A percentile compares a stretch with the other conserved stretches of the same genome.
phyloP scores from a whole-genome alignment of 1,140 invertebrate species.

The Copidosoma floridanum region DNA sequence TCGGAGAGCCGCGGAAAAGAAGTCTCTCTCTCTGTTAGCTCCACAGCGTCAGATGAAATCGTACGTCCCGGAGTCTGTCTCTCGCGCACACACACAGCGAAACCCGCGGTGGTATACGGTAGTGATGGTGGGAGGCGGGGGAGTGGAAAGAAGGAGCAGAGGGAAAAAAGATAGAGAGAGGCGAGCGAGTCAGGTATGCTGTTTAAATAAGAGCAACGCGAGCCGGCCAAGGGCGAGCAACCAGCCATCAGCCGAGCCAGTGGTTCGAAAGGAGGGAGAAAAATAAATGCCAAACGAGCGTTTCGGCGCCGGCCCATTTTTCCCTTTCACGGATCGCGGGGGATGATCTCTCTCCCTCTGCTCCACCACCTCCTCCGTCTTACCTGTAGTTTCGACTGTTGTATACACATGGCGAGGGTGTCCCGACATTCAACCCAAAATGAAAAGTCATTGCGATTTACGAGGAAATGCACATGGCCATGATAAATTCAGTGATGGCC shows the following conservation, averaged over 20 bases:
- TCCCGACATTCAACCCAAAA: no score
- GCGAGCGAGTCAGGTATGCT: conserved; percentile 52
- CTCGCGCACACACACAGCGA: background rate
- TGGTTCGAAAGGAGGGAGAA: background rate
- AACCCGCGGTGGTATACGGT: background rate
- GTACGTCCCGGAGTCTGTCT: conserved; percentile 36
- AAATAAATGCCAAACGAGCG: conserved; percentile 27
- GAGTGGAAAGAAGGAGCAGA: conserved; percentile 48
- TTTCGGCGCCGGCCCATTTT: conserved; percentile 29
- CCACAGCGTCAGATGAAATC: conserved; percentile 29
- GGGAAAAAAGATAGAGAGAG: conserved; percentile 30
- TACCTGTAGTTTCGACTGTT: no score
- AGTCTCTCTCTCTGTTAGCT: background rate
- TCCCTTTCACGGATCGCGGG: no score
- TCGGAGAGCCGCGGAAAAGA: conserved; percentile 13
- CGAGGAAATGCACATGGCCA: no score
- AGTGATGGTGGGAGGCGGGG: conserved; percentile 44
- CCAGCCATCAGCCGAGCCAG: no score
- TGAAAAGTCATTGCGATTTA: no score
- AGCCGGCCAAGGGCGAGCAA: conserved; percentile 49
- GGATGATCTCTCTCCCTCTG: no score
- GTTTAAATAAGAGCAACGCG: conserved; percentile 55
- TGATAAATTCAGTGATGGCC: no score
- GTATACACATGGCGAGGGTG: no score
- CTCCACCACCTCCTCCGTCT: no score